Conservation (phyloP, 2,888 invertebrate species). For the Mechanitis messenoides region DNA sequence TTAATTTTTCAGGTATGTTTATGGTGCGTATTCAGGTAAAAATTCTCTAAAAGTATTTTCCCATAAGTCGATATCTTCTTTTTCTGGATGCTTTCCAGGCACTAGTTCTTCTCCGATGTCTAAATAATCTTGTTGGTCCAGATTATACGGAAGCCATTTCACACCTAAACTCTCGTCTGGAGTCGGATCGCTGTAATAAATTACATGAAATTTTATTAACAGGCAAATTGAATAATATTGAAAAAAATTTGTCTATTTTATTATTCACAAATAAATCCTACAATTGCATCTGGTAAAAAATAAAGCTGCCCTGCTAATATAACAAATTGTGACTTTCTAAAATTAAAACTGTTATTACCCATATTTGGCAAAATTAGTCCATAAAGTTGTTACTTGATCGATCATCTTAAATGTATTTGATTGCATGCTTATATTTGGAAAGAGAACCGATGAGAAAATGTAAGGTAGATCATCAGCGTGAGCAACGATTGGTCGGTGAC, state of each 20-base stretch:
- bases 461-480: slow-evolving; percentile 56
- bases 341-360: slow-evolving; percentile 43
- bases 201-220: too few relatives aligned
- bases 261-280: too few relatives aligned
- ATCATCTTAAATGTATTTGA: slow-evolving; percentile 43
- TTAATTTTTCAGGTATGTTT: too few relatives aligned
- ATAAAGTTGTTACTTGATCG: slow-evolving; percentile 42
- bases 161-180: slow-evolving; percentile 41
- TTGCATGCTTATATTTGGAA: slow-evolving; percentile 37
- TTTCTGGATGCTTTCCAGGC: slow-evolving; percentile 30
- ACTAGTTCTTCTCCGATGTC: slow-evolving; percentile 39
- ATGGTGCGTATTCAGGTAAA: slow-evolving; percentile 1
- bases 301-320: too few relatives aligned
- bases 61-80: slow-evolving; percentile 41
- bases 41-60: slow-evolving; percentile 37
- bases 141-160: slow-evolving; percentile 48
- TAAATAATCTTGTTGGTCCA: slow-evolving; percentile 36
- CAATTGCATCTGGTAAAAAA: too few relatives aligned
- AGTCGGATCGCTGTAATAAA: slow-evolving; percentile 49
- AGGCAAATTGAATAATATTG: too few relatives aligned
- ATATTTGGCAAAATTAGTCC: slow-evolving; percentile 55
- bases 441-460: slow-evolving; percentile 43
- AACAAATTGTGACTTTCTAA: background rate
- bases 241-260: too few relatives aligned
- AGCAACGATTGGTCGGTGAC: slow-evolving; percentile 42